phyloP scores from a whole-genome alignment of 2,888 invertebrate species.

The Drosophila mulleri region DNA sequence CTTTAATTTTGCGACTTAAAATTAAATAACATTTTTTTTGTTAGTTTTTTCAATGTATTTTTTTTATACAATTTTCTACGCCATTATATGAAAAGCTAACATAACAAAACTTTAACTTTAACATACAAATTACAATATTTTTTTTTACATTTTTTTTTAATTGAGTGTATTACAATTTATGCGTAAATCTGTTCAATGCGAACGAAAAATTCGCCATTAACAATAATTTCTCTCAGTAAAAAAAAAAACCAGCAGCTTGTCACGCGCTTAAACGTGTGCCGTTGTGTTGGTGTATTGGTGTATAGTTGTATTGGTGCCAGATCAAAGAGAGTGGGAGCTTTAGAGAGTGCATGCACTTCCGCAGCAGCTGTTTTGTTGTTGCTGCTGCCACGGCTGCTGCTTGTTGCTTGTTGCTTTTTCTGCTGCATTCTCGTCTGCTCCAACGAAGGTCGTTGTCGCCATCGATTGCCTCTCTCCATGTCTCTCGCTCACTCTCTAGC shows the following conservation, averaged over 20 bases:
- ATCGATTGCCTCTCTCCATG: constrained; percentile 6
- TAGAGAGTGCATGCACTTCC: constrained; percentile 59
- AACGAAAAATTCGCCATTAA: constrained; percentile 57
- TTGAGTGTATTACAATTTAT: constrained; percentile 35
- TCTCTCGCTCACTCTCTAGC: constrained; percentile 24
- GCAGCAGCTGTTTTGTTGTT: constrained; percentile 45
- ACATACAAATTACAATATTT: constrained; percentile 52
- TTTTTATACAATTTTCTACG: constrained; percentile 21
- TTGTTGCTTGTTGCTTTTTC: constrained; percentile 35
- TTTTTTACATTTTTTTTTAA: constrained; percentile 7
- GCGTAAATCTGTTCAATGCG: constrained; percentile 38
- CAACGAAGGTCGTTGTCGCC: constrained; percentile 63
- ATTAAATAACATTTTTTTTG: constrained; percentile 66
- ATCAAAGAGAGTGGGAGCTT: constrained; percentile 42
- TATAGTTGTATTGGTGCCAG: constrained; percentile 35
- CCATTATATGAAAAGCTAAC: constrained; percentile 68
- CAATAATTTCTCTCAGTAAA: constrained; percentile 38
- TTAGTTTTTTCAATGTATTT: constrained; percentile 10
- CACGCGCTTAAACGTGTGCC: constrained; percentile 60
- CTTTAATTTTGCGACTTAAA: constrained; percentile 56
- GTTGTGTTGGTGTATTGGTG: constrained; percentile 6
- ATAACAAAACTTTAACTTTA: constrained; percentile 77
- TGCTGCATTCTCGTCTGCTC: constrained; percentile 49
- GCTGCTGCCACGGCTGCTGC: constrained; percentile 35
- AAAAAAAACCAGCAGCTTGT: constrained; percentile 59